These are phyloP conservation scores for Cacoxenus indagator DNA, from an alignment of 2,888 invertebrate species.

Conservation along the genomic window DNA sequence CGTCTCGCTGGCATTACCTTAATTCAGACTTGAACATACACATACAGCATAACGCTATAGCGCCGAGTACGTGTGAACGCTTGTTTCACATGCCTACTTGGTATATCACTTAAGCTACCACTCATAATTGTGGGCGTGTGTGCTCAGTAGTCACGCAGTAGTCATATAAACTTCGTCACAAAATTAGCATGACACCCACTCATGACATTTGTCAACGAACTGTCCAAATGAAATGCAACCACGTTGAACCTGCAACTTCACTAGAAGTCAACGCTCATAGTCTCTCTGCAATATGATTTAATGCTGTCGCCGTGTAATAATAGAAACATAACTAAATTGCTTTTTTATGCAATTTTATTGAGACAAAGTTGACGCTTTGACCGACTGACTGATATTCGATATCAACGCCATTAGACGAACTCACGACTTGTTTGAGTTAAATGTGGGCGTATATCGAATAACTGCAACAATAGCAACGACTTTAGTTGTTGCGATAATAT, in stretches of 20 bases:
- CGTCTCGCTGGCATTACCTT: background rate
- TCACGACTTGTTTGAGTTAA: background rate
- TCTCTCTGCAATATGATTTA: background rate
- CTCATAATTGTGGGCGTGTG: background rate
- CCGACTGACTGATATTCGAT: background rate
- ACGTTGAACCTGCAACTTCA: background rate
- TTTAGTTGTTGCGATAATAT: background rate
- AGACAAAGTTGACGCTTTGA: background rate
- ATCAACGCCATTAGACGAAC: background rate
- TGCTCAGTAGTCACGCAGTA: background rate
- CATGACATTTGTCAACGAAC: constrained; percentile 23
- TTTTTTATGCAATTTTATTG: constrained; percentile 2
- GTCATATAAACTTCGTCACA: background rate
- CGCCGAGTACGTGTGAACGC: no score
- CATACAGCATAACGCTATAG: no score
- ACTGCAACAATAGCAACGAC: background rate
- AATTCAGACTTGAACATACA: background rate
- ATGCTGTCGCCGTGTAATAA: background rate
- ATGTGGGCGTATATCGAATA: background rate
- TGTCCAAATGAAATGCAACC: constrained; percentile 17
- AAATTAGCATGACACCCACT: constrained; percentile 21
- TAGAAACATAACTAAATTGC: background rate
- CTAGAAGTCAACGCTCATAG: background rate
- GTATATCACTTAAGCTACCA: background rate
- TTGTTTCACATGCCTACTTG: no score